Evolutionary conservation across 2,888 invertebrate species (phyloP).

Genomic region (Elysia crispata): DNA sequence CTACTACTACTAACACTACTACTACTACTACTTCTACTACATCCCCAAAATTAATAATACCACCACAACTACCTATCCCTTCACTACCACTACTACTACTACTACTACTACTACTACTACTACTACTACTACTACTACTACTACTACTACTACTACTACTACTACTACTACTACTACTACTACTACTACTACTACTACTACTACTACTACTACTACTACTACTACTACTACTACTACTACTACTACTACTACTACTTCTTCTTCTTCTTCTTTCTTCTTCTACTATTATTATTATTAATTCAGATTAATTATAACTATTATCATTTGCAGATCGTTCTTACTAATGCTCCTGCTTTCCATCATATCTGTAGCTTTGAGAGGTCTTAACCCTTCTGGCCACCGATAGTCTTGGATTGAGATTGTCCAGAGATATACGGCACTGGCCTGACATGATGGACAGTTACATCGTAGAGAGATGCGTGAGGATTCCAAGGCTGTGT

Average conservation of each 20-base stretch:
- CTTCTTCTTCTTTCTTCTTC: no score
- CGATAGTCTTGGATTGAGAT: conserved; percentile 58
- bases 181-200: conserved; percentile 4
- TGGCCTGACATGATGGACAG: conserved; percentile 51
- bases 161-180: conserved; percentile 4
- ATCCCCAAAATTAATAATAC: no score
- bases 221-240: background rate
- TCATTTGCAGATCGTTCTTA: background rate
- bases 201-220: background rate
- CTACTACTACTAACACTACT: no score
- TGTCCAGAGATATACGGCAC: conserved; percentile 58
- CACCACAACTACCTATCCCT: no score
- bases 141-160: conserved; percentile 9
- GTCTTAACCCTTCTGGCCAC: conserved; percentile 55
- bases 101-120: conserved; percentile 3
- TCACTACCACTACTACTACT: background rate
- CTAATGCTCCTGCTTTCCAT: conserved; percentile 4
- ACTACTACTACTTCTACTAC: no score
- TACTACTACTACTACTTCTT: conserved; percentile 9
- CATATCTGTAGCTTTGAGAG: conserved; percentile 22
- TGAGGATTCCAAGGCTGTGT: conserved; percentile 51
- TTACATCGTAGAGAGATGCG: conserved; percentile 51
- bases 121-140: conserved; percentile 9
- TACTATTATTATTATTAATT: no score
- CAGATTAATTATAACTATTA: no score